Evolutionary conservation across 2,113 vertebrate species (phyloP).

Genomic region (Elephas maximus): DNA sequence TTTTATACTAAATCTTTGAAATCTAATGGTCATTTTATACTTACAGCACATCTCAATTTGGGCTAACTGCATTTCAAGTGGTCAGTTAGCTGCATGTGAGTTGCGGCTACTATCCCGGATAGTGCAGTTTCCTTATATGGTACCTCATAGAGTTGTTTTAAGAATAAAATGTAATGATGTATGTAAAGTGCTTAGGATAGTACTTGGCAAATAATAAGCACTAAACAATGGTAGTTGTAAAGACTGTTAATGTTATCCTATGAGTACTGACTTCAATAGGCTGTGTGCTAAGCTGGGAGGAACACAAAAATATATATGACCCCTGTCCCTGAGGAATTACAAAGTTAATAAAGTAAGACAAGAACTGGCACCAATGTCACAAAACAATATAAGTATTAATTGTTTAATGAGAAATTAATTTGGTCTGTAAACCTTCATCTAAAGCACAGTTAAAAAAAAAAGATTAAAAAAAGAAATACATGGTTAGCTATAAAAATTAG

Average conservation of each 20-base stretch:
- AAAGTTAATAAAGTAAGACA: slow-evolving; percentile 3
- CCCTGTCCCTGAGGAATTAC: not conserved
- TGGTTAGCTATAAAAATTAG: not conserved
- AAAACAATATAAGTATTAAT: no score
- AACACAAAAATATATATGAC: not conserved
- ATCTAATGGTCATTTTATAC: not conserved
- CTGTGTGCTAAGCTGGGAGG: not conserved
- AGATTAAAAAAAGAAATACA: not conserved
- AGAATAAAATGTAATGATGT: not conserved
- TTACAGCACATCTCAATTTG: not conserved
- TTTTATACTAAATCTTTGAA: not conserved
- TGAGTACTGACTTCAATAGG: not conserved
- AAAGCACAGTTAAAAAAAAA: no score
- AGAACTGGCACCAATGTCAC: not conserved
- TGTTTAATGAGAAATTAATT: no score
- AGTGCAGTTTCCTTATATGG: not conserved
- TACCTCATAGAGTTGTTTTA: not conserved
- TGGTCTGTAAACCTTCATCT: no score
- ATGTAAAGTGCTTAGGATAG: not conserved
- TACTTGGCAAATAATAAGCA: slow-evolving; percentile 39
- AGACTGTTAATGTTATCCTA: not conserved
- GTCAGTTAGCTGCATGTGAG: not conserved
- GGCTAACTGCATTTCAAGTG: not conserved
- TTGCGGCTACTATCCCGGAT: not conserved
- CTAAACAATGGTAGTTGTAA: not conserved